Conservation (phyloP, 2,888 invertebrate genomes). For the Drosophila histrio region DNA sequence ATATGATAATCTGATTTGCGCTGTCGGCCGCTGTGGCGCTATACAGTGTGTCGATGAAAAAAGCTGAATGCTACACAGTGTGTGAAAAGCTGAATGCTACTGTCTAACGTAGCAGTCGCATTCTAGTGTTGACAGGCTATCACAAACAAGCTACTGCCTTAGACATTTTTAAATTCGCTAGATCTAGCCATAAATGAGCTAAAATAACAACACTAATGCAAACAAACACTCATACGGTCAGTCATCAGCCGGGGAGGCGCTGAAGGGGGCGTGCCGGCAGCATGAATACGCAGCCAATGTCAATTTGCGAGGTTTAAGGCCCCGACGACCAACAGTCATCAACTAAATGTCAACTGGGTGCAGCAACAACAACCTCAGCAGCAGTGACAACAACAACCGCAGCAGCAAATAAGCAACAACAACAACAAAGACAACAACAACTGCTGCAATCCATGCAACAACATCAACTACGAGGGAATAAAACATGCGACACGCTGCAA, state of each 20-base stretch:
- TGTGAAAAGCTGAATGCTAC: too few relatives aligned
- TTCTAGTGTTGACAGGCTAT: too few relatives aligned
- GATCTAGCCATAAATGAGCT: too few relatives aligned
- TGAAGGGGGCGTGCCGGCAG: slow-evolving; percentile 23
- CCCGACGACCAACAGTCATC: slow-evolving; percentile 43
- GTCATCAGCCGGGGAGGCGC: background rate
- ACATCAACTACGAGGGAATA: background rate
- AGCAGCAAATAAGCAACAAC: background rate
- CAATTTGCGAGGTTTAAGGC: slow-evolving; percentile 70
- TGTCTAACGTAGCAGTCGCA: too few relatives aligned
- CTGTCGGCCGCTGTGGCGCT: too few relatives aligned
- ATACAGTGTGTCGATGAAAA: too few relatives aligned
- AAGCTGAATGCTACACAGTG: too few relatives aligned
- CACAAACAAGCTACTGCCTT: too few relatives aligned
- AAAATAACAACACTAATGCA: too few relatives aligned
- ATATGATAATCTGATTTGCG: too few relatives aligned
- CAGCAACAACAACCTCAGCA: slow-evolving; percentile 41
- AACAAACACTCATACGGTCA: background rate
- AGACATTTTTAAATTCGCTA: too few relatives aligned
- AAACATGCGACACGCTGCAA: slow-evolving; percentile 38
- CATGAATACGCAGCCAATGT: slow-evolving; percentile 60
- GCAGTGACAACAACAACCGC: background rate
- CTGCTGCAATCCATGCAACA: background rate
- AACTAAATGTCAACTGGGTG: slow-evolving; percentile 74
- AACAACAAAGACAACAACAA: slow-evolving; percentile 7